Evolutionary conservation across 2,113 vertebrate genomes (phyloP), one percentile per base, ranked within the genome.

Genomic region (Shinisaurus crocodilurus): DNA sequence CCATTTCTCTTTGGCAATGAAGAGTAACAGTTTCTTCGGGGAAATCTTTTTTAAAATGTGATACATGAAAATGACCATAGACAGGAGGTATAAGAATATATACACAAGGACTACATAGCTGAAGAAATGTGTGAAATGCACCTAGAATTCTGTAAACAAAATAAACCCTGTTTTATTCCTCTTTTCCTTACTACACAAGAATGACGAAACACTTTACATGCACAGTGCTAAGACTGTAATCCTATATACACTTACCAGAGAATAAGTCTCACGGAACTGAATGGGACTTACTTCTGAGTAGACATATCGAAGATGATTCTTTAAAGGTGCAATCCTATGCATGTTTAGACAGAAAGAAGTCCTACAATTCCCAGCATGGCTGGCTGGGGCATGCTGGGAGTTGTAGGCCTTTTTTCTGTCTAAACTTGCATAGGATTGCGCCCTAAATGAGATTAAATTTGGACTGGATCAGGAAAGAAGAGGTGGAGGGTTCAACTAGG

Each of bases 1-100:
- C 95, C 93, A 96, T 96, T 63, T 63, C 96, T 97, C 96, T 97
- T 95, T 96, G 90, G 96, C 97, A 97, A 97, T 97, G 96, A 97
- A 97, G 95, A 96, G 96, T 9, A 57, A 27, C 75, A 43, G 75
- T 48, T 79, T 86, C 84, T 80, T 90, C 27, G 3, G 75, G 63
- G 45, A 43, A 89, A 75, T 75, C 20, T 74, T 72, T 70, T 40
- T 37, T n/a, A 40, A 70, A 48, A 27, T n/a, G 13, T 18, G 43
- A 77, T 27, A 80, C 27, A 90, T 70, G 82, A 80, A 90, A 90
- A 90, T 57, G 34, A 77, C n/a, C n/a, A 16, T 1, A 48, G 93
- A 92, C 95, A 95, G 96, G 89, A 91, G 88, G 95, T 95, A 96
- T 93, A 84, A 94, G 32, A 3, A 91, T 48, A 94, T 83, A 94